Base-by-base conservation (phyloP, 2,888 invertebrate genomes). In the Plusia festucae region DNA sequence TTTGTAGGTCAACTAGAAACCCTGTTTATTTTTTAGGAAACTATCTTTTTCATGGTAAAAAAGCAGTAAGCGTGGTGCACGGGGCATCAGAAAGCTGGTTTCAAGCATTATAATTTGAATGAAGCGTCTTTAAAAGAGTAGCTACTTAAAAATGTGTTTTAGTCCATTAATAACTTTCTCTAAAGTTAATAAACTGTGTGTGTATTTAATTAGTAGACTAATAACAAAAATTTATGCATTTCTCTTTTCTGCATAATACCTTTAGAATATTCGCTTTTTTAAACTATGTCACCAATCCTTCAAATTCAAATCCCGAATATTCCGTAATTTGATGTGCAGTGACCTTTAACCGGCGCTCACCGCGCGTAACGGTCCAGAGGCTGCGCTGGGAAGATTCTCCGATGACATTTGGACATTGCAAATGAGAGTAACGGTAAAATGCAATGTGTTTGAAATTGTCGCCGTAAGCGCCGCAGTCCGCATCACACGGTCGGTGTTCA, bases 371-470 rank as follows among this genome's bases (percentile, higher is more conserved):
- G 58, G 78, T 65, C 52, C 32, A 30, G 18, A 56, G 34, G 11
- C 63, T 49, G 53, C 46, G 59, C 22, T 69, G 34, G 49, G 51
- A 52, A 30, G 56, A 57, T 66, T 40, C 44, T 27, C 57, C 53
- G 55, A 51, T 66, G 65, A 66, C 61, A 74, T 65, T 70, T 65
- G 24, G 52, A 53, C 60, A 71, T 56, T 62, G 56, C 13, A 56
- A 66, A 66, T 68, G 49, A 64, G n/a, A 32, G 13, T 60, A 72
- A 60, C 65, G 56, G 62, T 60, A 56, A 57, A 53, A n/a, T 52
- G 40, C 24, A 57, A 60, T 56, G 18, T 32, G 30, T 34, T 56
- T 52, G 20, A 68, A 51, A 57, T 40, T 49, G 11, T 53, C 44
- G 49, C 16, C 49, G 51, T 53, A 57, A 44, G 46, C 51, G 27